Evolutionary conservation across 1,140 invertebrate species (phyloP).

Genomic region (Apis dorsata): DNA sequence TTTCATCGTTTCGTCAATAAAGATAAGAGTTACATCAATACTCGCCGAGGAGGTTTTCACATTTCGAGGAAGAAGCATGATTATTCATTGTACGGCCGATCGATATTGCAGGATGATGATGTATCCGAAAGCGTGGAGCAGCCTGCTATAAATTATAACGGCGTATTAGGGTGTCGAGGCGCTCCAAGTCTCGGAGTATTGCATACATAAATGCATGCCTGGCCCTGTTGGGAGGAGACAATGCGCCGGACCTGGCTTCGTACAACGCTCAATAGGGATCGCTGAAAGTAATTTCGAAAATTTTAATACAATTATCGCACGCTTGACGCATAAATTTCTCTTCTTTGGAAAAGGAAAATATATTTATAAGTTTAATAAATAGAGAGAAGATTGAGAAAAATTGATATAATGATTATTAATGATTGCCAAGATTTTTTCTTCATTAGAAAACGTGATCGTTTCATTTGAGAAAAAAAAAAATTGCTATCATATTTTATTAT

Average conservation of each 20-base stretch:
- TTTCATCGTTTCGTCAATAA: no score
- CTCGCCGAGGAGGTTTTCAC: not conserved
- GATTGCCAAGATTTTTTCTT: no score
- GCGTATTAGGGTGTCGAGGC: conserved; percentile 19
- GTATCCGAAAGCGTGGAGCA: conserved; percentile 22
- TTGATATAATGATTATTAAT: no score
- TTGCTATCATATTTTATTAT: no score
- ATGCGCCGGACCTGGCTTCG: not conserved
- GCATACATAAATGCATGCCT: conserved; percentile 48
- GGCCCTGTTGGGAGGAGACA: not conserved
- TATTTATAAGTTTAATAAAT: no score
- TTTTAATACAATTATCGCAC: conserved; percentile 4
- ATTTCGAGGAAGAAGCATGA: not conserved
- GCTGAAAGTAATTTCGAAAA: conserved; percentile 1
- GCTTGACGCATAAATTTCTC: no score
- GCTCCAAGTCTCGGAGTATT: conserved; percentile 6
- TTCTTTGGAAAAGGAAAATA: no score
- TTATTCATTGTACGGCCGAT: conserved; percentile 9
- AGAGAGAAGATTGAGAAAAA: no score
- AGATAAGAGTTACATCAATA: not conserved
- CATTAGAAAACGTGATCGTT: no score
- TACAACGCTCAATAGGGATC: not conserved
- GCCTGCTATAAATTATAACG: conserved; percentile 35
- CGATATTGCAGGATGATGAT: conserved; percentile 30
- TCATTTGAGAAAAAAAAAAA: no score